A percentile compares a stretch with the other conserved stretches of the same genome.
Conservation (phyloP, 2,113 vertebrate genomes). For the Ceuthmochares aereus region DNA sequence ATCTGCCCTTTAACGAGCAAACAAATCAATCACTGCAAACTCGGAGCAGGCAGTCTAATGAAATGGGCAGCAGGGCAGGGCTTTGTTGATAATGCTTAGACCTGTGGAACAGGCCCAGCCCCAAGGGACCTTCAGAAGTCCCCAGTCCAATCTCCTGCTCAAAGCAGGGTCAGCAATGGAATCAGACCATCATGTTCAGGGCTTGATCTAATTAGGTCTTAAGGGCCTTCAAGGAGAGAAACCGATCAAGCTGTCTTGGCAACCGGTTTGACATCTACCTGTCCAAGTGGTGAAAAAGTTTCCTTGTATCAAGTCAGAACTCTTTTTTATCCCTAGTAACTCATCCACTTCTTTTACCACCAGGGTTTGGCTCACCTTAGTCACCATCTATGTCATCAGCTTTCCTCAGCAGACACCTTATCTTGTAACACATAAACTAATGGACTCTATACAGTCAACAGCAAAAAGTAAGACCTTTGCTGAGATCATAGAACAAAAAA, state of each 20-base stretch:
- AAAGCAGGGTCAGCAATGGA: too few relatives aligned
- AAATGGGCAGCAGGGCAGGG: neutral
- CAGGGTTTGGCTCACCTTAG: neutral
- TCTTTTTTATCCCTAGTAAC: neutral
- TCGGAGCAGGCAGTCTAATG: neutral
- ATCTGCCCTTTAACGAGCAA: neutral
- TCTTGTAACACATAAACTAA: neutral
- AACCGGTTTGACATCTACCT: accelerated
- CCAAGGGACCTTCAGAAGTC: neutral
- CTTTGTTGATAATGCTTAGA: neutral
- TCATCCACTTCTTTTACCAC: neutral
- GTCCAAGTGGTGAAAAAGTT: neutral
- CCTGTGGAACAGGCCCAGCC: accelerated
- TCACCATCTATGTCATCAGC: neutral
- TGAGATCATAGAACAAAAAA: neutral
- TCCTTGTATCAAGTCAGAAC: neutral
- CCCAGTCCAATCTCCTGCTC: too few relatives aligned
- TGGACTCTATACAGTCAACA: neutral
- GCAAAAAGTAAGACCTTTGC: neutral
- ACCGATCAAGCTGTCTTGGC: neutral
- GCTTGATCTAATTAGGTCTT: neutral
- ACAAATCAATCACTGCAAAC: neutral
- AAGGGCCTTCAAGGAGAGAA: neutral
- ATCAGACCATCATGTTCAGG: accelerated
- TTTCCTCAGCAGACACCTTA: neutral